Base-by-base conservation (phyloP, 2,888 invertebrate species). In the Sphaerophoria rueppellii region DNA sequence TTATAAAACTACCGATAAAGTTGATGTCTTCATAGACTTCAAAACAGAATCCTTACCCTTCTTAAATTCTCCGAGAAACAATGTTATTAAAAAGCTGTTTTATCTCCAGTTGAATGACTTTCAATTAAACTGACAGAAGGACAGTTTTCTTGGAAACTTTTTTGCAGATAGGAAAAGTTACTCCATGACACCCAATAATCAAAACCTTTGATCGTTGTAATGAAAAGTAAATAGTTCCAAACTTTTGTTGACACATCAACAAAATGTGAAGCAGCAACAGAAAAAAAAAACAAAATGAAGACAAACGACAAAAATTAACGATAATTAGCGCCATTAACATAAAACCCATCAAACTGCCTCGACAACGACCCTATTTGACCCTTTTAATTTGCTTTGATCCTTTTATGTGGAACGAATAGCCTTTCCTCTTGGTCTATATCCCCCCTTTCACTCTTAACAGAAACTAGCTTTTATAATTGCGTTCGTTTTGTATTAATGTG, bases 301-400 rank as follows among this genome's bases (percentile, higher is more conserved):
- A 16, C 1, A 2, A 7, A 9, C n/a, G 4, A 40, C 40, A 37
- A 37, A 58, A 58, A 58, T 58, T 58, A 40, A 61, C 61, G 61
- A 43, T 46, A 61, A 61, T 61, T 61, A 61, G 32, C 14, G n/a
- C 32, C 37, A 58, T 40, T 40, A 40, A 9, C 40, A 58, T 24
- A 58, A 58, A 58, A 11, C 24, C 61, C n/a, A 46, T 14, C 6
- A 46, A 61, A 32, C 34, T 46, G 32, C 1, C 32, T 4, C 1
- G 3, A 2, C 11, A 61, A 46, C 43, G 46, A 34, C 14, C 46
- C 46, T n/a, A 32, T 46, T 61, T 46, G 46, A 61, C 46, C 43
- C 46, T 34, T 61, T 58, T 40, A 58, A 58, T 58, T 58, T 37
- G 58, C 40, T 40, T 58, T 58, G 57, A 57, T 57, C 60, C 60